Conservation (phyloP, 2,113 vertebrate genomes). For the Hippocampus comes region DNA sequence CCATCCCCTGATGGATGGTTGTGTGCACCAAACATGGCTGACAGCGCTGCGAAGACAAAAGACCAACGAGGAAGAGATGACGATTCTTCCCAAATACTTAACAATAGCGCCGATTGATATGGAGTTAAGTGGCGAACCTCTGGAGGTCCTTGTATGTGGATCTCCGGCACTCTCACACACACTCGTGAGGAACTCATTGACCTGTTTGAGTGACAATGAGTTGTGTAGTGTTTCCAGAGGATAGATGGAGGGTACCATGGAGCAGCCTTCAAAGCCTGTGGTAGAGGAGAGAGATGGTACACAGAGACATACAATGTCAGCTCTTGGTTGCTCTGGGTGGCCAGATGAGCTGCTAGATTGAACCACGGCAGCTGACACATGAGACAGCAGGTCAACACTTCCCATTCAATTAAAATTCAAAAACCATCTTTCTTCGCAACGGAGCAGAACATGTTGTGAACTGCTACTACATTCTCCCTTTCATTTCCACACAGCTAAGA, state of each 20-base stretch:
- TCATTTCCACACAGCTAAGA: conserved; percentile 37
- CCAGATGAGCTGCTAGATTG: conserved; percentile 24
- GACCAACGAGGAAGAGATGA: neutral
- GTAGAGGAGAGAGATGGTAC: conserved; percentile 57
- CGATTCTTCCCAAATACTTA: neutral
- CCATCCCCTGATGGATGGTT: conserved; percentile 78
- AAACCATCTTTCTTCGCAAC: conserved; percentile 21
- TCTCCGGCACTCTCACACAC: conserved; percentile 84
- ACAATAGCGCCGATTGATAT: no score
- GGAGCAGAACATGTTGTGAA: neutral
- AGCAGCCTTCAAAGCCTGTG: conserved; percentile 96
- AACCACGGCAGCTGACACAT: conserved; percentile 14
- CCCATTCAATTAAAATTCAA: neutral
- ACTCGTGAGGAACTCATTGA: conserved; percentile 84
- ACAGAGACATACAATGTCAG: conserved; percentile 43
- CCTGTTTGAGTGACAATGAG: conserved; percentile 92
- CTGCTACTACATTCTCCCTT: conserved; percentile 25
- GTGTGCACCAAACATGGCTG: conserved; percentile 84
- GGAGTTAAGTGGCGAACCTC: conserved; percentile 73
- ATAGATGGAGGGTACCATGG: conserved; percentile 98
- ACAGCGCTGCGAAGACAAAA: conserved; percentile 54
- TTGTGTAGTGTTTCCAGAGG: conserved; percentile 98
- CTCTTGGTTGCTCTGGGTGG: conserved; percentile 8
- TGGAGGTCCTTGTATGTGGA: conserved; percentile 73
- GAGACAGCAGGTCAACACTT: conserved; percentile 16